Conservation (phyloP, 2,113 vertebrate genomes). For the Amblyornis subalaris region DNA sequence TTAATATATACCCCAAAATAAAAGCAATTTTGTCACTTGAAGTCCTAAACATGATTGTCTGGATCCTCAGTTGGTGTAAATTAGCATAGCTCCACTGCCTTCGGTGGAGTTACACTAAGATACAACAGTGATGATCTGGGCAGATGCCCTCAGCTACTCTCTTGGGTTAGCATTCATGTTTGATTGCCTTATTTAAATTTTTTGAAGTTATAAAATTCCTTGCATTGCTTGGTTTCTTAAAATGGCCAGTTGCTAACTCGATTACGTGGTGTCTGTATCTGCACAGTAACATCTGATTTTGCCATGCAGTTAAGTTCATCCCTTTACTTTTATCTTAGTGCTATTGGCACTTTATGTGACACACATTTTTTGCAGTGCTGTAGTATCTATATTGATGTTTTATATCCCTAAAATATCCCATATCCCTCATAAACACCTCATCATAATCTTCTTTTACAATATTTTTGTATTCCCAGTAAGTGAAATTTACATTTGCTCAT, state of each 20-base stretch:
- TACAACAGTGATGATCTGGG: conserved; percentile 53
- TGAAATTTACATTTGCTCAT: conserved; percentile 47
- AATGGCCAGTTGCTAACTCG: not conserved
- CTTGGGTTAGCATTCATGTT: conserved; percentile 67
- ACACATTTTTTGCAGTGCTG: conserved; percentile 29
- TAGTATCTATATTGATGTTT: conserved; percentile 40
- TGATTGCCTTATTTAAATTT: conserved; percentile 45
- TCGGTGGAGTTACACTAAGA: conserved; percentile 38
- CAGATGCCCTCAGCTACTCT: conserved; percentile 51
- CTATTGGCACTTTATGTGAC: conserved; percentile 46
- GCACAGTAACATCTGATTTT: conserved; percentile 50
- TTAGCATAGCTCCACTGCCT: conserved; percentile 36
- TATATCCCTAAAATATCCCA: conserved; percentile 41
- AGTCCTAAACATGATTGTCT: not conserved
- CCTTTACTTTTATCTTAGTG: conserved; percentile 44
- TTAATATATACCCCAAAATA: not conserved
- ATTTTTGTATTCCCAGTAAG: conserved; percentile 38
- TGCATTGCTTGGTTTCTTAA: conserved; percentile 44
- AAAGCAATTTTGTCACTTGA: not conserved
- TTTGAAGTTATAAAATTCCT: conserved; percentile 14
- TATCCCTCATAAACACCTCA: conserved; percentile 44
- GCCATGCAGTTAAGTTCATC: conserved; percentile 38
- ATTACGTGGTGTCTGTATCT: conserved; percentile 45
- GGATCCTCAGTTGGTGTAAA: conserved; percentile 56
- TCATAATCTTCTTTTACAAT: conserved; percentile 35